A percentile compares a stretch with the other conserved stretches of the same genome.
Conservation (phyloP, 2,113 vertebrate genomes). For the Lasiurus borealis region DNA sequence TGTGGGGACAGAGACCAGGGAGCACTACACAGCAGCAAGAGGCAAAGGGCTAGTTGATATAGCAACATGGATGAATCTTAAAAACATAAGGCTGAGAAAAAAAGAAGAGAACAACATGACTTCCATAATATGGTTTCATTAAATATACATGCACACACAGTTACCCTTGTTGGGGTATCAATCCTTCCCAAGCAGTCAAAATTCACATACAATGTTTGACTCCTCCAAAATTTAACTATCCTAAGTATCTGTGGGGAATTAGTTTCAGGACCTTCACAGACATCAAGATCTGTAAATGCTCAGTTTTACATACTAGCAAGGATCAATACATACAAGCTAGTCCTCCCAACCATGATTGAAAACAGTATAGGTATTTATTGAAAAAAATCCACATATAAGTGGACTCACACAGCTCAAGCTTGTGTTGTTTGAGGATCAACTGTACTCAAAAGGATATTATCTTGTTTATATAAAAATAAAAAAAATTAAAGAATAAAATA, state of each 20-base stretch:
- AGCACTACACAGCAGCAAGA: not conserved
- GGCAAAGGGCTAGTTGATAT: not conserved
- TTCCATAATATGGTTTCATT: not conserved
- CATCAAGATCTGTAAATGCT: not conserved
- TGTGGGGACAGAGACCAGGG: not conserved
- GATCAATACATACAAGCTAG: not conserved
- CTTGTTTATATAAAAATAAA: not conserved
- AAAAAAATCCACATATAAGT: too few species aligned
- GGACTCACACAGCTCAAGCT: not conserved
- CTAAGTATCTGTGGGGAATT: too few species aligned
- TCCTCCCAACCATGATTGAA: not conserved
- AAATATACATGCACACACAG: not conserved
- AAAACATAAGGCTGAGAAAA: not conserved
- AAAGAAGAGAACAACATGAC: not conserved
- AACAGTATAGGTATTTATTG: not conserved
- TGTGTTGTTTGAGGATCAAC: not conserved
- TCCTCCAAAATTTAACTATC: not conserved
- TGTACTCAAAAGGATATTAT: not conserved
- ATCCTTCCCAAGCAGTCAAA: not conserved
- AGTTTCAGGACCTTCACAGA: not conserved
- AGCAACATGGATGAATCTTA: not conserved
- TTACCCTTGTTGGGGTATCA: not conserved
- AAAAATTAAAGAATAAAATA: not conserved
- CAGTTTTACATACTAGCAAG: not conserved
- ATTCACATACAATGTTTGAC: not conserved